These are phyloP conservation scores for Cynopterus sphinx DNA, from an alignment of 2,797 vertebrate species.

Conservation along the genomic window DNA sequence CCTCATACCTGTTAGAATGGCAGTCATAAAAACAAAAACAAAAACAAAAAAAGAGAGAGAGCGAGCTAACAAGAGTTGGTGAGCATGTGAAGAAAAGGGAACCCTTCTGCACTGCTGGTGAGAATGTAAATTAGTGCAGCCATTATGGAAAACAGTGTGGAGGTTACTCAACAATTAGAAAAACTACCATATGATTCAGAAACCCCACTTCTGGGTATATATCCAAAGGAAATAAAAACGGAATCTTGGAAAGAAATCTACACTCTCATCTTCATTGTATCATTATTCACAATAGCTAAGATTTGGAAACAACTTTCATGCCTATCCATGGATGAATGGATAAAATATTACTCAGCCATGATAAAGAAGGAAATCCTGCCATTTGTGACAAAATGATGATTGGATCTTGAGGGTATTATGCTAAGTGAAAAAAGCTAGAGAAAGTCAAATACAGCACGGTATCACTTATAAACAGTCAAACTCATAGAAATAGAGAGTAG, in stretches of 20 bases:
- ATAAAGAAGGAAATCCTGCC: not conserved
- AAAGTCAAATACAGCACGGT: not conserved
- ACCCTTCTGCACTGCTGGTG: not conserved
- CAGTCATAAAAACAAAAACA: not conserved
- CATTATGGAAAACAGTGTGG: not conserved
- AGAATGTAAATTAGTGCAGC: not conserved
- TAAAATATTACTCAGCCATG: not conserved
- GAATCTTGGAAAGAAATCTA: not conserved
- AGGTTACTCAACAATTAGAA: not conserved
- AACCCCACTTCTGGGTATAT: not conserved
- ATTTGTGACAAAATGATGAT: not conserved
- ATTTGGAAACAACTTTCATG: not conserved
- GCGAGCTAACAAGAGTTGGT: not conserved
- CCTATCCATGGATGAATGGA: not conserved
- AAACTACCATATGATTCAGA: not conserved
- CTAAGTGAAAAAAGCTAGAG: not conserved
- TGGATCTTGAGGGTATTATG: not conserved
- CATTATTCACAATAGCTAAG: not conserved
- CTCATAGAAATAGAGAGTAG: not conserved
- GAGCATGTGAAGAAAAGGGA: not conserved
- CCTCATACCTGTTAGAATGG: not conserved
- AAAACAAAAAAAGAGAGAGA: not conserved
- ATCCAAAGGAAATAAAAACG: not conserved
- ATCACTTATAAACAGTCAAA: not conserved
- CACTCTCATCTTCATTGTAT: not conserved